Evolutionary conservation across 2,797 vertebrate species (phyloP).

Genomic region (Heliangelus exortis): DNA sequence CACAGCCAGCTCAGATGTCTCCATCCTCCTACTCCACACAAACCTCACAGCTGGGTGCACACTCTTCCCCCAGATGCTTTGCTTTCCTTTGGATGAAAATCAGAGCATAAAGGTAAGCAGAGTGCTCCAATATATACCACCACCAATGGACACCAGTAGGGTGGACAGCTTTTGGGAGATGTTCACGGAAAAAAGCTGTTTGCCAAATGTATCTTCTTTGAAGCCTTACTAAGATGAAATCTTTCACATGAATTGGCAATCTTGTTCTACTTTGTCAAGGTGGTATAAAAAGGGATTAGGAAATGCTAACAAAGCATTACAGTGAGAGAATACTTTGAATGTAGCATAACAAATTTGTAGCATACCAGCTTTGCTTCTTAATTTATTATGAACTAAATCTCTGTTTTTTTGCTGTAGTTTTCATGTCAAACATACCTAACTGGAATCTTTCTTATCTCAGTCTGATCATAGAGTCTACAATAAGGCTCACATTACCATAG

Average conservation of each 20-base stretch:
- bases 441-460: background rate
- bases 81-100: background rate
- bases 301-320: background rate
- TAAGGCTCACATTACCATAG: background rate
- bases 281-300: background rate
- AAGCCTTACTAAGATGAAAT: background rate
- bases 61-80: background rate
- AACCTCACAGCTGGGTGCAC: background rate
- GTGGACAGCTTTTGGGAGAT: background rate
- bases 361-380: background rate
- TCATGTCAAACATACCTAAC: background rate
- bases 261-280: conserved; percentile 15
- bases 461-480: background rate
- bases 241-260: background rate
- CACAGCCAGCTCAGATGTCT: background rate
- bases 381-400: background rate
- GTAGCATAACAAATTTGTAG: background rate
- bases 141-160: background rate
- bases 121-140: background rate
- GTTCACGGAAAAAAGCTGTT: background rate
- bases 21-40: background rate
- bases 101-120: background rate
- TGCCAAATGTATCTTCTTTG: background rate
- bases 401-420: background rate
- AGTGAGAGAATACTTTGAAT: background rate